Conservation (phyloP, 2,797 vertebrate species). For the Sebastes cheni region DNA sequence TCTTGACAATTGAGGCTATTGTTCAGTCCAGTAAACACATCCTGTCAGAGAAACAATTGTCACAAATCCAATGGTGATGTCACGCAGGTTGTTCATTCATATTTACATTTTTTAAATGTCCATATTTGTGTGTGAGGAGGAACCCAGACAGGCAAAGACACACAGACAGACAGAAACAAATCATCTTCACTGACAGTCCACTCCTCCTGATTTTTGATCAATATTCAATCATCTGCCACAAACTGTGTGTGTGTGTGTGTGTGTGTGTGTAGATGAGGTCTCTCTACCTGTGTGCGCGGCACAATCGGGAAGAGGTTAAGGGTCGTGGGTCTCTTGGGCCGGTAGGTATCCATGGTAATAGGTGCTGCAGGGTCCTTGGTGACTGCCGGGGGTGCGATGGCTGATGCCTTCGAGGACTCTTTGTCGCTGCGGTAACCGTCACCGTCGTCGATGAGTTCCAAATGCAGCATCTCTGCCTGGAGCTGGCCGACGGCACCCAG, state of each 20-base stretch:
- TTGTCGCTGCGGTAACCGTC: constrained; percentile 83
- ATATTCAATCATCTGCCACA: constrained; percentile 3
- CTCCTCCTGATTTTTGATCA: not conserved
- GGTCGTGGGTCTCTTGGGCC: constrained; percentile 94
- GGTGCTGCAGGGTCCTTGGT: constrained; percentile 73
- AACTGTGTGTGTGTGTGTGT: not conserved
- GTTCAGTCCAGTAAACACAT: constrained; percentile 58
- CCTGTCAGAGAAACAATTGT: constrained; percentile 46
- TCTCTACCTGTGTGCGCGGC: constrained; percentile 92
- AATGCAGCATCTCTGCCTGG: constrained; percentile 95
- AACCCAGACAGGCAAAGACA: not conserved
- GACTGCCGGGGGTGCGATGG: constrained; percentile 66
- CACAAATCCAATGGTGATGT: constrained; percentile 32
- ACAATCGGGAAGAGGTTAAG: constrained; percentile 96
- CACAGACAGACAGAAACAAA: not conserved
- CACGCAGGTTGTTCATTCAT: not conserved
- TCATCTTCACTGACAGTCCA: not conserved
- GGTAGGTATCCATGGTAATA: constrained; percentile 89
- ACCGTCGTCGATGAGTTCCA: constrained; percentile 92
- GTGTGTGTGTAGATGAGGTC: not conserved
- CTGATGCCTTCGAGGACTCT: constrained; percentile 71
- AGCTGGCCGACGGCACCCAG: constrained; percentile 87
- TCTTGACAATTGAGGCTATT: constrained; percentile 65
- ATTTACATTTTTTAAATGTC: not conserved
- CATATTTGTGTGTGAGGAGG: not conserved